Evolutionary conservation across 2,888 invertebrate genomes (phyloP).

Genomic region (Sinotaia quadrata): DNA sequence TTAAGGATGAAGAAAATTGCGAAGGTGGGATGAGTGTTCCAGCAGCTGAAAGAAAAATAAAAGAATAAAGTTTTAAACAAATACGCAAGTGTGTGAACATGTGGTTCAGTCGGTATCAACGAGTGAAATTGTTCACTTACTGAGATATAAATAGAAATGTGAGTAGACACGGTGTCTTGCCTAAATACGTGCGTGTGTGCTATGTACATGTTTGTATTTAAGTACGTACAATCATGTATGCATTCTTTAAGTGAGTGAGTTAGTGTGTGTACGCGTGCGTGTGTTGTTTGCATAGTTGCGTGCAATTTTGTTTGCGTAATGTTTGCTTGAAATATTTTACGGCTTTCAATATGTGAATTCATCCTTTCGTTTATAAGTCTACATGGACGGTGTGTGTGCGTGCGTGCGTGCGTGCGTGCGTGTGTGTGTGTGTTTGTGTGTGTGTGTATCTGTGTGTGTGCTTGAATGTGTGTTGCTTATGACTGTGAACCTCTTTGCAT

Average conservation of each 20-base stretch:
- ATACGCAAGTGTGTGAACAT: background rate
- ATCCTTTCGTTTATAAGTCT: background rate
- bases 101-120: background rate
- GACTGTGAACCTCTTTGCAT: too few relatives aligned
- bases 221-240: background rate
- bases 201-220: background rate
- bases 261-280: background rate
- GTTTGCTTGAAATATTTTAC: too few relatives aligned
- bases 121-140: background rate
- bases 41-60: slow-evolving; percentile 74
- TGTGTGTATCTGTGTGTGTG: too few relatives aligned
- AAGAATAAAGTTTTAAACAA: background rate
- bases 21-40: slow-evolving; percentile 77
- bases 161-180: too few relatives aligned
- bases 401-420: background rate
- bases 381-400: background rate
- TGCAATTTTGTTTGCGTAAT: background rate
- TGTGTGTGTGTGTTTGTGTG: background rate
- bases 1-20: slow-evolving; percentile 77
- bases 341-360: background rate
- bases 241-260: background rate
- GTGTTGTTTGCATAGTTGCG: background rate
- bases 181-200: background rate
- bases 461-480: too few relatives aligned
- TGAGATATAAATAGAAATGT: background rate